Base-by-base conservation (phyloP, 1,140 invertebrate genomes). In the Drosophila tristis region DNA sequence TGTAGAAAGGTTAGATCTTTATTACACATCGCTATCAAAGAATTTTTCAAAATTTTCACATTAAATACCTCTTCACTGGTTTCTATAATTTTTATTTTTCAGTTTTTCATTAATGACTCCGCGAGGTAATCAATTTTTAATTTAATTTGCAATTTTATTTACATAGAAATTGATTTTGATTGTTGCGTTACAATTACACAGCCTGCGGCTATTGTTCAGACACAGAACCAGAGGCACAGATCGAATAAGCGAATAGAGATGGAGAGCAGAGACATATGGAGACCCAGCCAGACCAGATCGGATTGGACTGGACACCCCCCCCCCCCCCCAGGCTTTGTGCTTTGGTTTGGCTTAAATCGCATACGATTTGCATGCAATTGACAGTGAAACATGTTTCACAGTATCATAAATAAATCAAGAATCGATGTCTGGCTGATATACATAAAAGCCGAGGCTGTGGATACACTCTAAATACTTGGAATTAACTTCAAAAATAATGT, bases 71-170 rank as follows among this genome's bases (percentile, higher is more conserved):
- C 23, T 55, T 65, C 44, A 2, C 20, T 20, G 53, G 9, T 43
- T 25, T 6, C 9, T 29, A 25, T 31, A 20, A 8, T 35, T 62
- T 23, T 58, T 58, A 65, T 39, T 57, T 60, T 66, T 61, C 59
- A 55, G 56, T 59, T 79, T 78, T 86, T 81, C 82, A 89, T 78
- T 89, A 89, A 89, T 85, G 84, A 89, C 84, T 89, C 80, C 89
- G 84, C 84, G 84, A 79, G 79, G 72, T 89, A 89, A 89, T 89
- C 84, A 89, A 89, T 89, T 89, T 89, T 84, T 89, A 89, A 87
- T 87, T 84, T 89, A 84, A 87, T 87, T 87, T 89, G 73, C 76
- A 84, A 89, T 89, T 77, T 79, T 84, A 84, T 87, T 87, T 89
- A 80, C 79, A 84, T 89, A 72, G 84, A 84, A 87, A 89, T 89